phyloP scores from a whole-genome alignment of 2,113 vertebrate genomes.

The Alouatta palliata region DNA sequence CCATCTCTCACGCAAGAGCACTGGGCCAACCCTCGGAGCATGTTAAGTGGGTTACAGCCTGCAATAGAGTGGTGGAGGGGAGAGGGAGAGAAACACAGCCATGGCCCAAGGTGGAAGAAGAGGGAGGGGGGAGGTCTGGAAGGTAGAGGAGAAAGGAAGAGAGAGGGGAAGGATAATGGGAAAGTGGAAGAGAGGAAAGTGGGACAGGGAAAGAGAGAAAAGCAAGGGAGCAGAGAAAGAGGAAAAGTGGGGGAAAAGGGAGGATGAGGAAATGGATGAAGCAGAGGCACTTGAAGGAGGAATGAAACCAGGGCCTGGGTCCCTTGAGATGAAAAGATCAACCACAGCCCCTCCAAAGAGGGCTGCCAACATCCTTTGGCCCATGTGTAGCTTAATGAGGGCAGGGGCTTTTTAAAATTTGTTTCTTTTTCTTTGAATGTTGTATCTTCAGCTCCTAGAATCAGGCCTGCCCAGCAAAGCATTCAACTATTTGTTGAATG shows the following conservation, averaged over 20 bases:
- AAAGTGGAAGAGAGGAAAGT: not conserved
- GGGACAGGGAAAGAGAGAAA: not conserved
- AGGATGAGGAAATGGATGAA: too few relatives aligned
- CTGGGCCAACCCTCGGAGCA: not conserved
- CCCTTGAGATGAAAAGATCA: not conserved
- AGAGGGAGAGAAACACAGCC: not conserved
- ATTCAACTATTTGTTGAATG: not conserved
- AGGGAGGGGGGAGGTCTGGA: not conserved
- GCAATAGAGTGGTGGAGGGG: not conserved
- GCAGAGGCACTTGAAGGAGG: not conserved
- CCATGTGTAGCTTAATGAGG: too few relatives aligned
- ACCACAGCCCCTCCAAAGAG: not conserved
- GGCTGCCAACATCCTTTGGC: fast-evolving
- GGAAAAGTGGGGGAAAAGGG: too few relatives aligned
- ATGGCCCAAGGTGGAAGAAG: fast-evolving
- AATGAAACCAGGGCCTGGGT: too few relatives aligned
- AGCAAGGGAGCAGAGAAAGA: not conserved
- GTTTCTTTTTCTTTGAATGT: not conserved
- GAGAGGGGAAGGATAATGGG: not conserved
- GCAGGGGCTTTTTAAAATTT: too few relatives aligned
- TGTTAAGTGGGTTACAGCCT: not conserved
- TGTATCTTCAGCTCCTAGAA: not conserved
- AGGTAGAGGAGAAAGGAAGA: too few relatives aligned
- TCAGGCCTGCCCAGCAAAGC: not conserved
- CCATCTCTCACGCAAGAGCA: not conserved